Evolutionary conservation across 1,140 invertebrate species (phyloP).

Genomic region (Zaprionus capensis): DNA sequence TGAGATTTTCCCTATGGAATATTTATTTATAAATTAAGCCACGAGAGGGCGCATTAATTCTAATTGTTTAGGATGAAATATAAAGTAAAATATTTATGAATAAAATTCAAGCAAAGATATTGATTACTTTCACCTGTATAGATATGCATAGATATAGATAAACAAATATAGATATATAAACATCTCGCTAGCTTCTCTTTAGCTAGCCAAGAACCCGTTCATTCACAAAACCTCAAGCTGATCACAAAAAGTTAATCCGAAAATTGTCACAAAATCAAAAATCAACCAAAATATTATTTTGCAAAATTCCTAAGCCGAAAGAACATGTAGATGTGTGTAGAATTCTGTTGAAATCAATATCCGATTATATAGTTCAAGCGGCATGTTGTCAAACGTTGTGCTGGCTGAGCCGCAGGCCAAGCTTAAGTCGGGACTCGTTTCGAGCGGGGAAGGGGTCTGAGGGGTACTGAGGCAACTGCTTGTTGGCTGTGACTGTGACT

Average conservation of each 20-base stretch:
- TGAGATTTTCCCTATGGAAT: constrained; percentile 33
- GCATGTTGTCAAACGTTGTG: constrained; percentile 79
- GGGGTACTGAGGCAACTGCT: neutral
- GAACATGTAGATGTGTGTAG: neutral
- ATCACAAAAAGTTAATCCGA: constrained; percentile 70
- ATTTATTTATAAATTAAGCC: constrained; percentile 6
- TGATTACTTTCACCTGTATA: too few relatives aligned
- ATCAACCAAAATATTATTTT: constrained; percentile 77
- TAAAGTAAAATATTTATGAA: too few relatives aligned
- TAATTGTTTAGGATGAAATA: neutral
- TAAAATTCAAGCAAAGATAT: too few relatives aligned
- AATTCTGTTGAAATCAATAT: constrained; percentile 69
- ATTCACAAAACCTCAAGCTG: constrained; percentile 46
- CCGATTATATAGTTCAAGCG: constrained; percentile 77
- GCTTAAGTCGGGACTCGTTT: constrained; percentile 46
- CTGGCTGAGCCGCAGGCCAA: constrained; percentile 70
- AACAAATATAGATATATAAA: too few relatives aligned
- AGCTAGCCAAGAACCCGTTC: neutral
- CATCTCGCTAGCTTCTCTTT: too few relatives aligned
- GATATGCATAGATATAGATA: too few relatives aligned
- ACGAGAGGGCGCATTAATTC: neutral
- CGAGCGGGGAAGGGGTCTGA: neutral
- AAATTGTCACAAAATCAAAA: constrained; percentile 81
- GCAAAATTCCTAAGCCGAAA: constrained; percentile 43
- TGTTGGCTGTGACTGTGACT: neutral